These are phyloP conservation scores for Geophilus truncorum DNA, from an alignment of 2,888 invertebrate species.

Conservation along the genomic window DNA sequence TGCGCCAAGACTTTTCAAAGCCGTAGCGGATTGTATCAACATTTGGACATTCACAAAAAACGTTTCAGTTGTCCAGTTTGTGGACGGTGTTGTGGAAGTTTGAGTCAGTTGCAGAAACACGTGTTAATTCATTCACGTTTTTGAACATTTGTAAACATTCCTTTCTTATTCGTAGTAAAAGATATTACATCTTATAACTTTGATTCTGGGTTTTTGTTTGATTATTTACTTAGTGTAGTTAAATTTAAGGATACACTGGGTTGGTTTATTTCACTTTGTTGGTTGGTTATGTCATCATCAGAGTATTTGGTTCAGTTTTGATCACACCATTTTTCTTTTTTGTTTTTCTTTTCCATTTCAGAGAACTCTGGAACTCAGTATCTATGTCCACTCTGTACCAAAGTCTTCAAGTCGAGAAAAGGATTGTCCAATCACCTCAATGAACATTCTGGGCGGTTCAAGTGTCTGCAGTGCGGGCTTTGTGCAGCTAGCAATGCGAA, in stretches of 20 bases:
- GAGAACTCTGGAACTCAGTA: not conserved
- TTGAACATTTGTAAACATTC: not conserved
- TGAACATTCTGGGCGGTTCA: constrained; percentile 30
- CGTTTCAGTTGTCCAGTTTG: constrained; percentile 25
- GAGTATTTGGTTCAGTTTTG: not conserved
- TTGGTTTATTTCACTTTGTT: not conserved
- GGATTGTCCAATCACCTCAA: constrained; percentile 31
- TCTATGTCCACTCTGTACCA: constrained; percentile 22
- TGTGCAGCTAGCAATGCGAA: constrained; percentile 29
- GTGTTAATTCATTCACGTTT: not conserved
- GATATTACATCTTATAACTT: not conserved
- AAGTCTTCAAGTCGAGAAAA: constrained; percentile 29
- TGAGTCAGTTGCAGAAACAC: constrained; percentile 14
- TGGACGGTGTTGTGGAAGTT: constrained; percentile 30
- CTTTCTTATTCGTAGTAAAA: not conserved
- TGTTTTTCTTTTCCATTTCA: not conserved
- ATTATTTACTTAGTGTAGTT: not conserved
- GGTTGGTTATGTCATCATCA: not conserved
- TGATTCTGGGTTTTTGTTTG: not conserved
- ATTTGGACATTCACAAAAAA: constrained; percentile 28
- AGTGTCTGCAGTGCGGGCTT: constrained; percentile 1
- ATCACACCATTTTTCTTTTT: not conserved
- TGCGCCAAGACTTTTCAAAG: constrained; percentile 23
- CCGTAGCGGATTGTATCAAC: not conserved
- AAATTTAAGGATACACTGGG: not conserved